Base-by-base conservation (phyloP, 2,888 invertebrate species). In the Mechanitis mazaeus region DNA sequence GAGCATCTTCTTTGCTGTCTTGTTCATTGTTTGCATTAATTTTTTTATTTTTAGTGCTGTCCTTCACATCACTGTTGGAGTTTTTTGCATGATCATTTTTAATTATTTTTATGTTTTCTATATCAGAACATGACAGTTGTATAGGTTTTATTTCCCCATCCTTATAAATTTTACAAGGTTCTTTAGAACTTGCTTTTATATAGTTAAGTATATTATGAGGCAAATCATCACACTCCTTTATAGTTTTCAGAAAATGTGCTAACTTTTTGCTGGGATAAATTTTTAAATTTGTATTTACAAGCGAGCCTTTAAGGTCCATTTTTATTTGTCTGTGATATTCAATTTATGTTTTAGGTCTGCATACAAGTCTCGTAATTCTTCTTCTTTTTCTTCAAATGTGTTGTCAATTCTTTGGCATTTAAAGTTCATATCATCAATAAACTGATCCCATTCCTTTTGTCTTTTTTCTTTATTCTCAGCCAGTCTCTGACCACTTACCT, bases 321-420 rank as follows among this genome's bases (percentile, higher is more conserved):
- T 60, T 82, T 75, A 83, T 69, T 80, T 85, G 79, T 84, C 84
- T 67, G 83, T 81, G 65, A 94, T 93, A 72, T 93, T 92, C 4
- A 95, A 78, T 78, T 95, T 95, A 67, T 92, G 92, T 77, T 95
- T 94, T 58, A 96, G 86, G 75, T 95, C 94, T 62, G 92, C 88
- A 80, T 96, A 96, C 72, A 94, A 92, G 68, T 94, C 93, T 69
- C 92, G 87, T 4, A 96, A 84, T 84, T 95, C 94, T 75, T 93
- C 93, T 84, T 96, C 95, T 82, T 95, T 95, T 75, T 94, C 93
- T 77, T 93, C 93, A 87, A 95, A 95, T 50, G 94, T 93, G 78
- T 93, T 92, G 75, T 96, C 95, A 69, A 96, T 94, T 78, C 94
- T 92, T 70, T 92, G 89, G 80, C 95, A 95, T 74, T 93, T 94